Conservation (phyloP, 2,113 vertebrate species). For the Miniopterus natalensis region DNA sequence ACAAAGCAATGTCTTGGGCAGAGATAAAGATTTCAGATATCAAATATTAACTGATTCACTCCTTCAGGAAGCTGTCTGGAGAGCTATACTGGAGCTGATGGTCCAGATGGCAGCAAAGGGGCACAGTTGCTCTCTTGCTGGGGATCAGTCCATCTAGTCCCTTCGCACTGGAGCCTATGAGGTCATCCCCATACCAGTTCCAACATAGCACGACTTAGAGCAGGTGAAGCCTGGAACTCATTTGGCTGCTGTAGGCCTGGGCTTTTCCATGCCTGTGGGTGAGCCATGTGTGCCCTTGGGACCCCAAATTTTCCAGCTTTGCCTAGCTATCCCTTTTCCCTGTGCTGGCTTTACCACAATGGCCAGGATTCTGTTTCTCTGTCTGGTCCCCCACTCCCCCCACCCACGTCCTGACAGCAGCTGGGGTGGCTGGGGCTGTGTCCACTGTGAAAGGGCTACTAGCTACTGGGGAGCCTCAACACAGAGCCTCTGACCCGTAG, state of each 20-base stretch:
- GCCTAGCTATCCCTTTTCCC: background rate
- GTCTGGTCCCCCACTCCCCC: background rate
- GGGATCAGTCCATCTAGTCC: background rate
- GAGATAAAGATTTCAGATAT: slow-evolving; percentile 58
- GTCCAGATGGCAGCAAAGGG: slow-evolving; percentile 23
- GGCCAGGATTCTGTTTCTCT: slow-evolving; percentile 31
- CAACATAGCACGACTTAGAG: background rate
- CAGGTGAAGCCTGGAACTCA: background rate
- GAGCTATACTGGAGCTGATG: background rate
- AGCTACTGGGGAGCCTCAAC: background rate
- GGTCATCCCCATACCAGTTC: background rate
- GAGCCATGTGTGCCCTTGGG: background rate
- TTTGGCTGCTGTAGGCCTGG: background rate
- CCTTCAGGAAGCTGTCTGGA: background rate
- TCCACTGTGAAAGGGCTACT: background rate
- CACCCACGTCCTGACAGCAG: background rate
- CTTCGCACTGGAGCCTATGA: background rate
- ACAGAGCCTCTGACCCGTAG: background rate
- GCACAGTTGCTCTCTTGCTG: background rate
- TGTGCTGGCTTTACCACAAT: background rate
- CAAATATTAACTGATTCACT: background rate
- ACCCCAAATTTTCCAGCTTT: background rate
- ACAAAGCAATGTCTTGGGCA: slow-evolving; percentile 19
- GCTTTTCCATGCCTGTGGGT: background rate
- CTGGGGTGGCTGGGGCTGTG: too few species aligned